Conservation (phyloP, 1,140 invertebrate species). For the Leptopilina boulardi region DNA sequence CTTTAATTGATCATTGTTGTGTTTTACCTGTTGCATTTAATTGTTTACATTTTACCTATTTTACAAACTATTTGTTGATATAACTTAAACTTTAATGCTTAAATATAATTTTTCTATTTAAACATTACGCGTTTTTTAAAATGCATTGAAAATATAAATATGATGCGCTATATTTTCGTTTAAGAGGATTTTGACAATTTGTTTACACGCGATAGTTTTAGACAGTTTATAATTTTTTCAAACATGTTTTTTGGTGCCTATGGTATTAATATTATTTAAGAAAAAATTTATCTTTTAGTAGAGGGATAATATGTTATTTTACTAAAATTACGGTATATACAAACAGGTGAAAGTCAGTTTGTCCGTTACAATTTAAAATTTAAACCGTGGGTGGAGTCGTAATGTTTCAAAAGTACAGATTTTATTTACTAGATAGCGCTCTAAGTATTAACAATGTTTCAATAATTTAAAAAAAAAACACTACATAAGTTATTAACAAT, state of each 20-base stretch:
- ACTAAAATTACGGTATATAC: background rate
- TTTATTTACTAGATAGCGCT: background rate
- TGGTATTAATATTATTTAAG: background rate
- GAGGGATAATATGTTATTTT: background rate
- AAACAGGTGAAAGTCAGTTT: background rate
- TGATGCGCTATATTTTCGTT: no score
- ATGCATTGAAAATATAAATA: no score
- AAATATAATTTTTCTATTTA: background rate
- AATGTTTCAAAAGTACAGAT: background rate
- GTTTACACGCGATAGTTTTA: no score
- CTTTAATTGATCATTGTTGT: background rate
- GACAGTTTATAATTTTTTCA: no score
- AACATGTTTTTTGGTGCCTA: no score
- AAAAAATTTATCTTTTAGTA: background rate
- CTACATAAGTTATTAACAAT: background rate
- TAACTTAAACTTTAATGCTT: background rate
- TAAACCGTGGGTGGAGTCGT: background rate
- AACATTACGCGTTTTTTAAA: background rate
- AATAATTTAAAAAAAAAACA: background rate
- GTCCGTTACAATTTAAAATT: slow-evolving; percentile 6
- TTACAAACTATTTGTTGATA: background rate
- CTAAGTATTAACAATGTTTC: background rate
- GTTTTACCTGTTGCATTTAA: slow-evolving; percentile 40
- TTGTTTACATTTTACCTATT: no score
- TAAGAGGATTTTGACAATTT: no score